Base-by-base conservation (phyloP, 2,797 vertebrate species). In the Argentina silus region DNA sequence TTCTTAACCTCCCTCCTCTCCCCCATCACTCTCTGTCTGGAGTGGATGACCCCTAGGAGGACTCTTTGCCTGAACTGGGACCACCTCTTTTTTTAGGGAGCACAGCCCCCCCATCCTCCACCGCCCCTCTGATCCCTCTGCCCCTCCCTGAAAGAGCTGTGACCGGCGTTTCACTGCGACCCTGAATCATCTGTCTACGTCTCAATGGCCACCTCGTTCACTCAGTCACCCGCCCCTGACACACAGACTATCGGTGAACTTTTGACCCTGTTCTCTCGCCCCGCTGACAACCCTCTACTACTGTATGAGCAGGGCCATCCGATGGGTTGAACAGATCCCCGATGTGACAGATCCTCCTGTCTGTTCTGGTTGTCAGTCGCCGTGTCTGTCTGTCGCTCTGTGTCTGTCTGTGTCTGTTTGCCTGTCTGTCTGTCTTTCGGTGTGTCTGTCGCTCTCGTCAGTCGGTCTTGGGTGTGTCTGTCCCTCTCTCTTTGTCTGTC, bases 231-330 rank as follows among this genome's bases (percentile, higher is more conserved):
- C n/a, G 14, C 6, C 70, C 17, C 5, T 72, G 80, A 78, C 69
- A 69, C 74, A 72, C 76, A 71, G 50, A 48, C 75, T 19, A 12
- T 80, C 82, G 81, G 89, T 89, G 83, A 87, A 92, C 89, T 87
- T 89, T 88, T 91, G 90, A 93, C 90, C 91, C 82, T 6, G 17
- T 53, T 48, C n/a, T 3, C 64, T 85, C 78, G 76, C 50, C 67
- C 69, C 73, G 66, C 86, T 80, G 82, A 82, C 66, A 85, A 86
- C 78, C 73, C 8, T 23, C 23, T 21, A 17, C 21, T 61, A 45
- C 47, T 45, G 7, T 44, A 55, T 50, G 6, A 44, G 7, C 23
- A 19, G 6, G 6, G 55, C 6, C 2, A n/a, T 27, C 43, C 36
- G 47, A 69, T 44, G 21, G 21, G 19, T 59, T n/a, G n/a, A n/a